phyloP scores from a whole-genome alignment of 2,797 vertebrate species.

The Falco biarmicus region DNA sequence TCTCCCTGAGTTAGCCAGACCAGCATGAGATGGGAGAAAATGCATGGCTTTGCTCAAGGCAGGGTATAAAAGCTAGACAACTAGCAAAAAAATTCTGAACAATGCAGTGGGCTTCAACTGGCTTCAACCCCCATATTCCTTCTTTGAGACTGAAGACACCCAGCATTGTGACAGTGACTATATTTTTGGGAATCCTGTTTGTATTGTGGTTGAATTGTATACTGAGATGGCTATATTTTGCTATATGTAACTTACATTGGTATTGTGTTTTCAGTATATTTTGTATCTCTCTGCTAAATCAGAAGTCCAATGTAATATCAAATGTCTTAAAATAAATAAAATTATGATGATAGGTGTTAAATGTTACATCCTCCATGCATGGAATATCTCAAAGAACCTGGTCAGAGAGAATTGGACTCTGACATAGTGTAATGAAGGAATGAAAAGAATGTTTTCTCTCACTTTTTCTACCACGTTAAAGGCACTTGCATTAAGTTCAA shows the following conservation, averaged over 20 bases:
- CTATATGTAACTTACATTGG: not conserved
- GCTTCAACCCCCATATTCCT: not conserved
- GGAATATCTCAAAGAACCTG: not conserved
- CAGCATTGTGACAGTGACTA: rapidly evolving
- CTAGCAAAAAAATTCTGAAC: not conserved
- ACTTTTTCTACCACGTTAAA: not conserved
- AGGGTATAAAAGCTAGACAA: not conserved
- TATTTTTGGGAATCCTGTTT: not conserved
- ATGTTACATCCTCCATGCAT: not conserved
- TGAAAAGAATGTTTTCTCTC: not conserved
- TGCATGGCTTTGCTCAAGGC: not conserved
- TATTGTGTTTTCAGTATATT: not conserved
- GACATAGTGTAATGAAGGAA: not conserved
- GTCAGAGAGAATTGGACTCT: not conserved
- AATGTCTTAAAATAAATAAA: not conserved
- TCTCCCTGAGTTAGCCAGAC: not conserved
- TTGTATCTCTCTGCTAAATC: not conserved
- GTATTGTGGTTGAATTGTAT: not conserved
- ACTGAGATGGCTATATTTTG: not conserved
- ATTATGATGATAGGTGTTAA: not conserved
- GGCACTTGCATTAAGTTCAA: not conserved
- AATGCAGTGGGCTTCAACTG: not conserved
- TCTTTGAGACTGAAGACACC: not conserved
- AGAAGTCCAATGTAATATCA: not conserved
- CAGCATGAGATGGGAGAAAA: not conserved